Percentiles rank a stretch among this genome's conserved stretches.
Conservation (phyloP, 2,113 vertebrate species). For the Parotia lawesii region DNA sequence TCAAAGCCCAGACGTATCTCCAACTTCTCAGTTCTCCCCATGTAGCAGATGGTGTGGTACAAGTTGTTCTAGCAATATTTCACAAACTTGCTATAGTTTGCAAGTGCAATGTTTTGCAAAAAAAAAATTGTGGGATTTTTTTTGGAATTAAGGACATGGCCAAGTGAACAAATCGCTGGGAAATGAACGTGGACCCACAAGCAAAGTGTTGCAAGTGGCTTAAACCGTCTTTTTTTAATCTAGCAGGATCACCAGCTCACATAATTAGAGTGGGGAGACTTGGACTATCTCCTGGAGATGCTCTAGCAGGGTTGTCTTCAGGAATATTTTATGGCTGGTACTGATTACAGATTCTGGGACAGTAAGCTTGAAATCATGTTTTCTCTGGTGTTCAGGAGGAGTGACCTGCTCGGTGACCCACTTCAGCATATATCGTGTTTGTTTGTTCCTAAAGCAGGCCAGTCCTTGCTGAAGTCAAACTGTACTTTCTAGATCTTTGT, state of each 20-base stretch:
- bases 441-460: neutral
- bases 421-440: neutral
- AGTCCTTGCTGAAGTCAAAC: neutral
- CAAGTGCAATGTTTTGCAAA: conserved; percentile 3
- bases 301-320: neutral
- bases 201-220: neutral
- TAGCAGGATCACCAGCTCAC: neutral
- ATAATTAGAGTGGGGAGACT: neutral
- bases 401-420: neutral
- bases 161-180: neutral
- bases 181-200: neutral
- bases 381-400: neutral
- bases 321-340: neutral
- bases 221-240: neutral
- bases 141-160: neutral
- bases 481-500: neutral
- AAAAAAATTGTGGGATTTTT: neutral
- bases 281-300: neutral
- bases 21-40: conserved; percentile 16
- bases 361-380: neutral
- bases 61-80: conserved; percentile 64
- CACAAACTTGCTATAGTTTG: conserved; percentile 43
- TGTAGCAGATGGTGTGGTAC: conserved; percentile 54
- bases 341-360: conserved; percentile 1
- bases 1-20: neutral